Base-by-base conservation (phyloP, 1,140 invertebrate genomes). In the Drosophila varians region DNA sequence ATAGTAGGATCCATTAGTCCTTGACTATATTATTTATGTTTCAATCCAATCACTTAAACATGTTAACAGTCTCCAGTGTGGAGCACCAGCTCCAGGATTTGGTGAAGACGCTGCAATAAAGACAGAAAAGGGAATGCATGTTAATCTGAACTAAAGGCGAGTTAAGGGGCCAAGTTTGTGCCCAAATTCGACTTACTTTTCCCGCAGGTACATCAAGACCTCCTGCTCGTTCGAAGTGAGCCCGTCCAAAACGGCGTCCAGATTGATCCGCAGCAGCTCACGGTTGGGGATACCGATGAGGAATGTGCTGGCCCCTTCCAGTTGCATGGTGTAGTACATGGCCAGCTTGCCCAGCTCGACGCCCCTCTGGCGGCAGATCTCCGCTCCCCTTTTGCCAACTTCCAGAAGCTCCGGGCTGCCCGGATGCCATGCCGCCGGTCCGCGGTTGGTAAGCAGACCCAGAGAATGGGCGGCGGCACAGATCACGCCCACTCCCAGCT, bases 351-450 rank as follows among this genome's bases (percentile, higher is more conserved):
- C 95, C 3, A 97, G 78, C 90, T 96, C 94, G 0, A 95, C 93
- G 42, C 93, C 92, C 19, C 93, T 74, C 88, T 95, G 94, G 91
- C 94, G 93, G 86, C 95, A 96, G 74, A 93, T 94, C 19, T 94
- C 91, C 1, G 92, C 92, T 8, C 94, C 95, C 62, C 92, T 87
- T 36, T 74, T 80, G 82, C 95, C 95, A 46, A 93, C 83, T 8
- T 93, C 89, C 90, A 95, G 96, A 0, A 95, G 93, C 26, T 95
- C 91, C 3, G 94, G 90, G n/a, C 91, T 91, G 1, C 96, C 96
- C 9, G 96, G 96, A 92, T 98, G 97, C 97, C 97, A 98, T 1
- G 77, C 55, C 51, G 94, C 95, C 2, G 96, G 95, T 0, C 96
- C 96, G 42, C 89, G 86, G 91, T 94, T 95, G 9, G 96, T 95